Percentiles rank a stretch among this genome's conserved stretches.
Evolutionary conservation across 2,113 vertebrate genomes (phyloP).

Genomic region (Catharus fuscescens): DNA sequence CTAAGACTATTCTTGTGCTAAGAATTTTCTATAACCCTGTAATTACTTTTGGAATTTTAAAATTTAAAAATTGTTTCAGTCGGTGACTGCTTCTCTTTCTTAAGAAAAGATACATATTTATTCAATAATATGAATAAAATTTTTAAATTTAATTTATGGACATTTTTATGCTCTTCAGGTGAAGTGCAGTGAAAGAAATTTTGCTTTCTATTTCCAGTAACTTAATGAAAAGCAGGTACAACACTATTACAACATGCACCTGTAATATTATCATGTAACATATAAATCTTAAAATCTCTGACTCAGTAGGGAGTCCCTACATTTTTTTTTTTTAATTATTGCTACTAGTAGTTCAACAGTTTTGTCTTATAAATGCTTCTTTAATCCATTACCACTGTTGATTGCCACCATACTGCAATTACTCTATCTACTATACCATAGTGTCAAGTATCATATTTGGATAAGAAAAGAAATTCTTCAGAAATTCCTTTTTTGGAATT

Average conservation of each 20-base stretch:
- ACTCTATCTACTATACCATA: not conserved
- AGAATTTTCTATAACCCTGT: not conserved
- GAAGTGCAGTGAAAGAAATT: not conserved
- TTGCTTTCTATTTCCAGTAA: not conserved
- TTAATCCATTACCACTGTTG: not conserved
- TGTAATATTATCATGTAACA: not conserved
- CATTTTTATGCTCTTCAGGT: not conserved
- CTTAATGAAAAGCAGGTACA: not conserved
- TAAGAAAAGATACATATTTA: not conserved
- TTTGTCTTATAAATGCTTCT: not conserved
- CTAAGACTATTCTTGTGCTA: not conserved
- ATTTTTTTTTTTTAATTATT: not conserved
- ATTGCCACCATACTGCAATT: not conserved
- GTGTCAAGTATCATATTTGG: not conserved
- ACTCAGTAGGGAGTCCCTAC: too few species aligned
- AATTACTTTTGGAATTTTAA: not conserved
- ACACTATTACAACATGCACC: not conserved
- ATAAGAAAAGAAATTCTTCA: not conserved
- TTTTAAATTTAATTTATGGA: not conserved
- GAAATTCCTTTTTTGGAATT: not conserved
- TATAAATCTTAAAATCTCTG: not conserved
- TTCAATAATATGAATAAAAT: not conserved
- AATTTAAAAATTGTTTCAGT: not conserved
- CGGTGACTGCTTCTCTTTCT: not conserved
- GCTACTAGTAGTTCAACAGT: not conserved